Percentiles rank a stretch among this genome's conserved stretches.
phyloP scores from a whole-genome alignment of 1,140 invertebrate species.

The Aphaenogaster ashmeadi region DNA sequence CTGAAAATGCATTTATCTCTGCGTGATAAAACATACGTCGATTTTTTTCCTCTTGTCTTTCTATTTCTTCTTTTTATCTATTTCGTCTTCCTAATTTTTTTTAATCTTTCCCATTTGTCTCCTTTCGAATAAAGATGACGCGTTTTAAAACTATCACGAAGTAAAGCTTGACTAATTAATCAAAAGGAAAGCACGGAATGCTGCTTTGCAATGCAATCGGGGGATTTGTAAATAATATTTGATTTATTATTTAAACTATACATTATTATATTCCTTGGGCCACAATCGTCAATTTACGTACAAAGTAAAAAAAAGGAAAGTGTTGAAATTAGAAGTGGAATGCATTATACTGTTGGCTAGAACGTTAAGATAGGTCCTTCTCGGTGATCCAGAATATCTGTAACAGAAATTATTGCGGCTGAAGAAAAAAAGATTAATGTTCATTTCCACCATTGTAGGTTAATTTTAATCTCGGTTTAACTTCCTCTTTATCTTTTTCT shows the following conservation, averaged over 20 bases:
- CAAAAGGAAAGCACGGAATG: neutral
- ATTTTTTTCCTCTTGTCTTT: neutral
- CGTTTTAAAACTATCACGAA: neutral
- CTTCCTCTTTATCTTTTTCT: no score
- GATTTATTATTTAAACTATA: conserved; percentile 76
- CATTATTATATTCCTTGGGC: conserved; percentile 61
- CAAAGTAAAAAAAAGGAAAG: conserved; percentile 70
- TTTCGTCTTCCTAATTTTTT: neutral
- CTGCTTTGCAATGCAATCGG: neutral
- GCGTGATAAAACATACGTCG: neutral
- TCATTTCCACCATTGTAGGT: no score
- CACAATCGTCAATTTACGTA: conserved; percentile 68
- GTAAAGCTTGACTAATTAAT: neutral
- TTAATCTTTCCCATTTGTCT: neutral
- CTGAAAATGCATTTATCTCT: neutral
- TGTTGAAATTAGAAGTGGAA: conserved; percentile 27
- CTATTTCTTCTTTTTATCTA: neutral
- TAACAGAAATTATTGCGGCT: conserved; percentile 71
- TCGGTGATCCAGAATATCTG: conserved; percentile 95
- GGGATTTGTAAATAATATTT: conserved; percentile 70
- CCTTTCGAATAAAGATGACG: neutral
- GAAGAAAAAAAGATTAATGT: neutral
- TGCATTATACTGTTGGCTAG: conserved; percentile 85
- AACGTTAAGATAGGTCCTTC: conserved; percentile 96
- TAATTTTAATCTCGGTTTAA: no score